Conservation (phyloP, 2,113 vertebrate genomes). For the Planiliza haematocheilus region DNA sequence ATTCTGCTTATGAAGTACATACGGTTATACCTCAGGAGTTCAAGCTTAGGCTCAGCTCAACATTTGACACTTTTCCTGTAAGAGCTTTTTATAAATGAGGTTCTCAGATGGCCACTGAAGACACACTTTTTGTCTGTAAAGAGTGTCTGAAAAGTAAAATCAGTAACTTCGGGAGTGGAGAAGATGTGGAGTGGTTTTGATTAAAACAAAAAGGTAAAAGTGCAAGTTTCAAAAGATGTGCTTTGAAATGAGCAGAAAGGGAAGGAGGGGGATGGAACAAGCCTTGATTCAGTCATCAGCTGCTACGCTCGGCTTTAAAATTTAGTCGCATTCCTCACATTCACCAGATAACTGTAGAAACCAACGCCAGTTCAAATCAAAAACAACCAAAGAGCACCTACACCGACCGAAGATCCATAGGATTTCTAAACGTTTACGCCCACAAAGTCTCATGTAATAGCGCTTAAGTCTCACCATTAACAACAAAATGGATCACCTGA, state of each 20-base stretch:
- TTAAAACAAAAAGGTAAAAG: slow-evolving; percentile 48
- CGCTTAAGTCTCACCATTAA: slow-evolving; percentile 25
- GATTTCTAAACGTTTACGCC: slow-evolving; percentile 45
- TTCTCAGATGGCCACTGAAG: slow-evolving; percentile 33
- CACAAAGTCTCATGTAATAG: slow-evolving; percentile 11
- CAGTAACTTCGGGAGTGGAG: slow-evolving; percentile 56
- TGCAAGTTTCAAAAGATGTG: slow-evolving; percentile 56
- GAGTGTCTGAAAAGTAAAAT: slow-evolving; percentile 35
- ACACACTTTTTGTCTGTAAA: slow-evolving; percentile 24
- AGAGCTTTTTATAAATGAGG: slow-evolving; percentile 37
- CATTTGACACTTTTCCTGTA: background rate
- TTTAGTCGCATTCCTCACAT: background rate
- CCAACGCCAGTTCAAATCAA: background rate
- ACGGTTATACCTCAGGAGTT: background rate
- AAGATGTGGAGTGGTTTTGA: slow-evolving; percentile 49
- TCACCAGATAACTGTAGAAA: slow-evolving; percentile 11
- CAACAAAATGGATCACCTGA: slow-evolving; percentile 15
- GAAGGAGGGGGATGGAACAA: background rate
- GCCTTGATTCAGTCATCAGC: background rate
- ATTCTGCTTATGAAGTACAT: slow-evolving; percentile 3
- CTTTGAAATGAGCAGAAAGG: slow-evolving; percentile 34
- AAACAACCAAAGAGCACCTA: slow-evolving; percentile 20
- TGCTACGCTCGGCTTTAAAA: background rate
- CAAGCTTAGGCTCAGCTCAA: slow-evolving; percentile 7
- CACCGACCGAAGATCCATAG: slow-evolving; percentile 40